Percentiles rank a stretch among this genome's conserved stretches.
Conservation (phyloP, 2,113 vertebrate genomes). For the Sialia sialis region DNA sequence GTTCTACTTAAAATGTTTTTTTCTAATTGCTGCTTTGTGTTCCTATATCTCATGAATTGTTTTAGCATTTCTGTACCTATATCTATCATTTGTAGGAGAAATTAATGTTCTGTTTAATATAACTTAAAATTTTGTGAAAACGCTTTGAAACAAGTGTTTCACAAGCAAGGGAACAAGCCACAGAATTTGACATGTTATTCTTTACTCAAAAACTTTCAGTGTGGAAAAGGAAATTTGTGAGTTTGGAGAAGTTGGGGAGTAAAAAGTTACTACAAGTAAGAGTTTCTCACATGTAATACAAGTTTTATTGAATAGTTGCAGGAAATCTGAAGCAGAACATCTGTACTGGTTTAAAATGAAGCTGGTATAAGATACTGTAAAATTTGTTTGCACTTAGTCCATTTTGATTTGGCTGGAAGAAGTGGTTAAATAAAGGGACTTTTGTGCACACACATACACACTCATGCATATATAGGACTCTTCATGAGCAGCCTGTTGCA, state of each 20-base stretch:
- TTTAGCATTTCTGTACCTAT: neutral
- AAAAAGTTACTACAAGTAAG: neutral
- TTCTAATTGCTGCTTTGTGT: neutral
- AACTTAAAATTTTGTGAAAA: neutral
- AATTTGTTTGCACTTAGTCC: neutral
- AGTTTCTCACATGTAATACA: neutral
- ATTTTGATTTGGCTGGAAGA: neutral
- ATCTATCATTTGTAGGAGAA: neutral
- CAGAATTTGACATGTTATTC: neutral
- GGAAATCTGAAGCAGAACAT: neutral
- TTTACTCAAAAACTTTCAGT: neutral
- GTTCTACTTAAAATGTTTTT: neutral
- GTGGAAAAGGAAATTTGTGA: neutral
- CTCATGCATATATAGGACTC: fast-evolving
- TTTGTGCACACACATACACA: neutral
- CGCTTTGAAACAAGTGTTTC: neutral
- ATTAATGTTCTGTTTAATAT: neutral
- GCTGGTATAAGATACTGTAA: neutral
- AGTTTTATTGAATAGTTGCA: neutral
- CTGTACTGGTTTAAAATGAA: neutral
- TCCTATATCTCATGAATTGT: neutral
- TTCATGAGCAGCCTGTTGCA: neutral
- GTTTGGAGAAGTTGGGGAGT: neutral
- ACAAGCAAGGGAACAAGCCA: neutral
- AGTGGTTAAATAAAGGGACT: neutral